Base-by-base conservation (phyloP, 1,140 invertebrate genomes). In the Planococcus citri region DNA sequence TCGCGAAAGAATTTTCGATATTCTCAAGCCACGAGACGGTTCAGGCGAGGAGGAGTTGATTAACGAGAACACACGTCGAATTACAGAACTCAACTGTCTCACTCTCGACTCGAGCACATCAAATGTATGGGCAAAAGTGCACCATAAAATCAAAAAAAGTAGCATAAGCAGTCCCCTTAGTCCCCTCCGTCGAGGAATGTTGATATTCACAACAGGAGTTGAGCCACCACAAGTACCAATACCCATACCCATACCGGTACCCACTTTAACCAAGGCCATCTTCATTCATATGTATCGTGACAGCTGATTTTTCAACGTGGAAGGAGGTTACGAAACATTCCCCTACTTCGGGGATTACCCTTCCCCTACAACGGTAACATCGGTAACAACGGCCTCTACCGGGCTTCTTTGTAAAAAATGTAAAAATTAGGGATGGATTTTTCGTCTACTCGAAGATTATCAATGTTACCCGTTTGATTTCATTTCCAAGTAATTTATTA, bases 21-120 rank as follows among this genome's bases (percentile, higher is more conserved):
- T 20, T 64, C n/a, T n/a, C n/a, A n/a, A n/a, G n/a, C n/a, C 60
- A 64, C 60, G 60, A 64, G 60, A 10, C 60, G 60, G 60, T 64
- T 64, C 25, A n/a, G n/a, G n/a, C n/a, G n/a, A n/a, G n/a, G n/a
- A n/a, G n/a, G n/a, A n/a, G 25, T 64, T 58, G 17, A 14, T 51
- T 9, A 51, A 51, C 41, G 17, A 51, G 17, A n/a, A 14, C n/a
- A 20, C n/a, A 51, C 6, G 41, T 51, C n/a, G 41, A 51, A 20
- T 4, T 51, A 51, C 17, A 51, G 17, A 51, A 51, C 10, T 17
- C 12, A 51, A 51, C 41, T 51, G 29, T 33, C 29, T 33, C 4
- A 6, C 4, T 33, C 3, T 12, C 29, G 29, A 12, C 12, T 6
- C 29, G 4, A n/a, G 29, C 3, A 33, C 12, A 33, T 33, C 29